Evolutionary conservation across 2,888 invertebrate genomes (phyloP).

Genomic region (Melanotus villosus): DNA sequence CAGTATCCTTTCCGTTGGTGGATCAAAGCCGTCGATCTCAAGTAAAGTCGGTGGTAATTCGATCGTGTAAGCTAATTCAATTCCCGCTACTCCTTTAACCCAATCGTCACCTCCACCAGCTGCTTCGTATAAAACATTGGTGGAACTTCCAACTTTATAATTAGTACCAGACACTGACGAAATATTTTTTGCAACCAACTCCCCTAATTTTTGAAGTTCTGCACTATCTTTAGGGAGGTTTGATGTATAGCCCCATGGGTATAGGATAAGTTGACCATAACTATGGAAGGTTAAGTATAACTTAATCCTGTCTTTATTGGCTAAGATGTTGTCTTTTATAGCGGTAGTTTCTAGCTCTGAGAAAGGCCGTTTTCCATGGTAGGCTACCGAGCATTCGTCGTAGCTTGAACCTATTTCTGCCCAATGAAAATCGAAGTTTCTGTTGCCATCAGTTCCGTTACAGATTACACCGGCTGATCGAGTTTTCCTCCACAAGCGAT

Average conservation of each 20-base stretch:
- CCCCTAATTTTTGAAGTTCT: conserved; percentile 67
- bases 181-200: conserved; percentile 68
- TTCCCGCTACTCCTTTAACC: conserved; percentile 71
- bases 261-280: conserved; percentile 78
- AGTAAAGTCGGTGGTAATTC: conserved; percentile 72
- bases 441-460: conserved; percentile 81
- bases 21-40: conserved; percentile 74
- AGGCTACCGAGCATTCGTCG: conserved; percentile 65
- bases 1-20: conserved; percentile 71
- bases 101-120: conserved; percentile 79
- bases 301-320: conserved; percentile 70
- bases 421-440: conserved; percentile 83
- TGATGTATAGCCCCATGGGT: conserved; percentile 77
- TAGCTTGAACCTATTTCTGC: conserved; percentile 65
- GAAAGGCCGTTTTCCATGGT: conserved; percentile 65
- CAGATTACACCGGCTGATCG: conserved; percentile 72
- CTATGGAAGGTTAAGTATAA: conserved; percentile 83
- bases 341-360: conserved; percentile 73
- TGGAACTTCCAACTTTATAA: conserved; percentile 70
- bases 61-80: conserved; percentile 75
- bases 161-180: conserved; percentile 60
- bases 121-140: conserved; percentile 70
- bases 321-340: conserved; percentile 72
- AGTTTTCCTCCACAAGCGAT: conserved; percentile 79
- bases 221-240: conserved; percentile 69